A percentile compares a stretch with the other conserved stretches of the same genome.
phyloP scores from a whole-genome alignment of 23 tunicate genomes.

The Diplosoma virens region DNA sequence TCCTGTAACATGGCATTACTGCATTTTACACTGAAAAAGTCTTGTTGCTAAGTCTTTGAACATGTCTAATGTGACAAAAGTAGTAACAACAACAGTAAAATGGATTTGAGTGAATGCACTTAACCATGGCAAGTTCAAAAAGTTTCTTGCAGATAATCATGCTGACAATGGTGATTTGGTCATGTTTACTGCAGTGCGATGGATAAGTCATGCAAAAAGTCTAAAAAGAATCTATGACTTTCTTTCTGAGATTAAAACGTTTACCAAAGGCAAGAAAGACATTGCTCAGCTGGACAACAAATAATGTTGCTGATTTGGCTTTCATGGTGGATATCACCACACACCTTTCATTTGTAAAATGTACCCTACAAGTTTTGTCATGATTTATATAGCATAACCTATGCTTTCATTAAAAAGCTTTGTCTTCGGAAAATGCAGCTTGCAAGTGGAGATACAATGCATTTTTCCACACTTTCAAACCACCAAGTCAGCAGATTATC shows the following conservation, averaged over 20 bases:
- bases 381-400: slow-evolving; percentile 38
- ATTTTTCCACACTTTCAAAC: slow-evolving; percentile 3
- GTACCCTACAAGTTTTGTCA: slow-evolving; percentile 33
- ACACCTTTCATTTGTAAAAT: neutral
- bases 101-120: slow-evolving; percentile 45
- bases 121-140: slow-evolving; percentile 13
- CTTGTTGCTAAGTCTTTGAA: slow-evolving; percentile 34
- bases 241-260: slow-evolving; percentile 18
- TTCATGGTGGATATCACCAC: slow-evolving; percentile 22
- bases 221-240: slow-evolving; percentile 29
- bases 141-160: slow-evolving; percentile 30
- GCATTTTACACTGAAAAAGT: no score
- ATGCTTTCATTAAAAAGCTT: slow-evolving; percentile 41
- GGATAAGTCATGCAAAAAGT: slow-evolving; percentile 50
- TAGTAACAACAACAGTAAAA: slow-evolving; percentile 35
- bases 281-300: slow-evolving; percentile 33
- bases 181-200: slow-evolving; percentile 41
- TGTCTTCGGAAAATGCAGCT: slow-evolving; percentile 40
- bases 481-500: slow-evolving; percentile 1
- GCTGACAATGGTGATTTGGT: slow-evolving; percentile 44
- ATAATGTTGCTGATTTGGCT: slow-evolving; percentile 1
- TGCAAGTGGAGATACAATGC: neutral
- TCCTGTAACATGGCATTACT: no score
- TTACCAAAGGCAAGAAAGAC: slow-evolving; percentile 9
- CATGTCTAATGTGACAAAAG: slow-evolving; percentile 31